Evolutionary conservation across 2,888 invertebrate genomes (phyloP), one percentile per base, ranked within the genome.

Genomic region (Pemphredon lugubris): DNA sequence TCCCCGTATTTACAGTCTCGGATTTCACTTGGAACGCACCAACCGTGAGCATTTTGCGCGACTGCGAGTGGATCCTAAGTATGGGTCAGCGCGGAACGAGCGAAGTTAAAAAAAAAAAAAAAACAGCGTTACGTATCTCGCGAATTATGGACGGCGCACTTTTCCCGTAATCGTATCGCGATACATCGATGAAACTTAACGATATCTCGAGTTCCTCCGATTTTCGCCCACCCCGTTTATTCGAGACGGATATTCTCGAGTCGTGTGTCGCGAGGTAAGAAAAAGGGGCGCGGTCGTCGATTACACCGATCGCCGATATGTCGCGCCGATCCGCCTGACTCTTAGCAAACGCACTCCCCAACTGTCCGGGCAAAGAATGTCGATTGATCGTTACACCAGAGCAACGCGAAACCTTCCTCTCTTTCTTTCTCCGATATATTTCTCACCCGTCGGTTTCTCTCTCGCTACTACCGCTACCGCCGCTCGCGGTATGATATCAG

Each of bases 281-380:
- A n/a, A n/a, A n/a, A n/a, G n/a, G n/a, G n/a, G n/a, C n/a, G n/a
- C n/a, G n/a, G n/a, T n/a, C n/a, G n/a, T n/a, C n/a, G n/a, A n/a
- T n/a, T n/a, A n/a, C n/a, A n/a, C n/a, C n/a, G n/a, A n/a, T n/a
- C n/a, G n/a, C n/a, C n/a, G 55, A 53, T 54, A 64, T 40, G 58
- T 65, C 71, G 47, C 61, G 51, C 7, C 61, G 34, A 79, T 76
- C 67, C 78, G 78, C 71, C 81, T 57, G 71, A 55, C 77, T 73
- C 77, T 57, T 73, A 60, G 71, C 57, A 67, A 70, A 71, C 66
- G 74, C 76, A 70, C 75, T 82, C 77, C 77, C 82, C 75, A 79
- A 86, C 84, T 83, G 83, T 65, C 70, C 72, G 73, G 13, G 30
- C 61, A 80, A 85, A 87, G 84, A 86, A 86, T 86, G 83, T 84